A percentile compares a stretch with the other conserved stretches of the same genome.
Evolutionary conservation across 1,140 invertebrate genomes (phyloP).

Genomic region (Heliconius hewitsoni): DNA sequence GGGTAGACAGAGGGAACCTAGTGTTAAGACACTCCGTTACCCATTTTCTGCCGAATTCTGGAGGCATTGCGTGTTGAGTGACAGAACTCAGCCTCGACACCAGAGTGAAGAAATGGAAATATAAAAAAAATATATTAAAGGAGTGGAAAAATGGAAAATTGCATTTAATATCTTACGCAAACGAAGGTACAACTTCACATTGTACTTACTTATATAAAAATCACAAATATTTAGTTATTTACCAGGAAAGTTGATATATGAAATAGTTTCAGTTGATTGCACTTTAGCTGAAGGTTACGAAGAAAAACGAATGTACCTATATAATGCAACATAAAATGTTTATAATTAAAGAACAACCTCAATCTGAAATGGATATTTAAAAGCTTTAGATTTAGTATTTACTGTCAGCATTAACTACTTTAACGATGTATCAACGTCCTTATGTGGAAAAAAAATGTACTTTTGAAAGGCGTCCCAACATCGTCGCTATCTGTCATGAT

Average conservation of each 20-base stretch:
- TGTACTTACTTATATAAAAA: neutral
- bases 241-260: neutral
- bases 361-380: slow-evolving; percentile 16
- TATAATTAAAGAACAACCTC: neutral
- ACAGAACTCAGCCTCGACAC: too few species aligned
- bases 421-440: slow-evolving; percentile 52
- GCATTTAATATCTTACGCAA: too few species aligned
- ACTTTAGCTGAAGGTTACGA: slow-evolving; percentile 3
- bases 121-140: too few species aligned
- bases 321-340: neutral
- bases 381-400: slow-evolving; percentile 29
- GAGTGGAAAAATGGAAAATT: too few species aligned
- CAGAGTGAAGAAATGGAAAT: too few species aligned
- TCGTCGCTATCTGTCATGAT: slow-evolving; percentile 62
- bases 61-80: too few species aligned
- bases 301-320: neutral
- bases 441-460: slow-evolving; percentile 56
- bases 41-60: too few species aligned
- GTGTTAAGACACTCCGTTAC: too few species aligned
- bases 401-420: slow-evolving; percentile 24
- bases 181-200: too few species aligned
- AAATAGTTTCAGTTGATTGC: slow-evolving; percentile 10
- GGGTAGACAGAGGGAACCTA: too few species aligned
- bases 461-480: slow-evolving; percentile 70
- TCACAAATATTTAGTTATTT: neutral